Base-by-base conservation (phyloP, 2,797 vertebrate genomes). In the Amblyraja radiata region DNA sequence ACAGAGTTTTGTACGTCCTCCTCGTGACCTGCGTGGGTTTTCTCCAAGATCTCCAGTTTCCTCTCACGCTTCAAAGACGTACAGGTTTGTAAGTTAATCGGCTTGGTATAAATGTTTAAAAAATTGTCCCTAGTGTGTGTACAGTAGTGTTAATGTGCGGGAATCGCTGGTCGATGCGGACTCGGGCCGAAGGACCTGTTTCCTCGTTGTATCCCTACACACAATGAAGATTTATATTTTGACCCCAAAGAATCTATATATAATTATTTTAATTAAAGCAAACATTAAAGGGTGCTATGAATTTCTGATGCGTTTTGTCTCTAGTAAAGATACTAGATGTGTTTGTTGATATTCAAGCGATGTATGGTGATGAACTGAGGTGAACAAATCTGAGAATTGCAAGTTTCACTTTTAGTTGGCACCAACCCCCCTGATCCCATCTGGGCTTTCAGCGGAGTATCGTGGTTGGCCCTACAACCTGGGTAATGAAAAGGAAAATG, bases 211-310 rank as follows among this genome's bases (percentile, higher is more conserved):
- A 46, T 46, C 46, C 4, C 46, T 46, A 46, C 46, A 5, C 32
- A 11, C 39, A 71, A 13, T 93, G 14, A 16, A 39, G 0, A 0
- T 14, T 76, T 93, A 93, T 71, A 86, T 13, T 58, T 83, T 21
- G 58, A 63, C 18, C 65, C 79, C 32, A 7, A 32, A 25, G 13
- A 68, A 74, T 36, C 80, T 94, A 81, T 32, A 94, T 94, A 63
- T 1, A 0, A 93, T 36, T 46, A 46, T 11, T 93, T 10, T 0
- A 93, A 84, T 93, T 93, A 93, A 94, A 93, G 94, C 95, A 93
- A 71, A 39, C 11, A 14, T 13, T 86, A 86, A 86, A 86, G 61
- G 13, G 83, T 63, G 58, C 58, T 86, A 11, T 54, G 10, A 86
- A 28, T 61, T 86, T 86, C 28, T 86, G 58, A 86, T 0, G 14